Base-by-base conservation (phyloP, 2,113 vertebrate species). In the Rhodinocichla rosea region DNA sequence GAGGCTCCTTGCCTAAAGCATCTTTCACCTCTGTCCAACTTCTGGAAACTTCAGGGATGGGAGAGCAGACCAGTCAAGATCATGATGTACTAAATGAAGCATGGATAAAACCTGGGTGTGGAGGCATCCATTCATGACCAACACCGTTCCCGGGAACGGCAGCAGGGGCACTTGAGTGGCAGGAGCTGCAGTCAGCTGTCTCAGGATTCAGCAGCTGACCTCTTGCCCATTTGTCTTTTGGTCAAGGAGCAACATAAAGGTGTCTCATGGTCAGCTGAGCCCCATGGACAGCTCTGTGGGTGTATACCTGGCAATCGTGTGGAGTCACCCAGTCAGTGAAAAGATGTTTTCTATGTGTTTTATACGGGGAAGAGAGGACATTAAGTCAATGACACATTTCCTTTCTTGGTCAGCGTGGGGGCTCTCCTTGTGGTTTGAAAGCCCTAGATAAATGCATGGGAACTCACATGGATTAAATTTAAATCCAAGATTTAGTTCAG, bases 401-500 rank as follows among this genome's bases (percentile, higher is more conserved):
- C 32, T 78, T 65, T 71, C 73, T 77, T 89, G 69, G 49, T 87
- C 56, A 79, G 55, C 21, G 15, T 3, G 0, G 45, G 27, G 21
- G 11, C 32, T 86, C 32, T 68, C 30, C 35, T 37, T 5, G 7
- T 45, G 32, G 30, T 65, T 74, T 52, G 57, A 90, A 89, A 96
- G 65, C 84, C 67, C 65, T 40, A 50, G 42, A 91, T 89, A 93
- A 97, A 94, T 53, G 62, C 65, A 92, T 79, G 74, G 62, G 62
- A 94, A 93, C 64, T 70, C 79, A 89, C 9, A 6, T 44, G 83
- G 91, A 92, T 96, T 92, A 94, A 95, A 89, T 95, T 86, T 83
- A 93, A 96, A 93, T 90, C 90, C 92, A 95, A 90, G 83, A 89
- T 92, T 92, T 90, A 87, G 39, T 84, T 83, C 6, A 8, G 63